phyloP scores from a whole-genome alignment of 1,140 invertebrate species.

The Drosophila nigrodunni region DNA sequence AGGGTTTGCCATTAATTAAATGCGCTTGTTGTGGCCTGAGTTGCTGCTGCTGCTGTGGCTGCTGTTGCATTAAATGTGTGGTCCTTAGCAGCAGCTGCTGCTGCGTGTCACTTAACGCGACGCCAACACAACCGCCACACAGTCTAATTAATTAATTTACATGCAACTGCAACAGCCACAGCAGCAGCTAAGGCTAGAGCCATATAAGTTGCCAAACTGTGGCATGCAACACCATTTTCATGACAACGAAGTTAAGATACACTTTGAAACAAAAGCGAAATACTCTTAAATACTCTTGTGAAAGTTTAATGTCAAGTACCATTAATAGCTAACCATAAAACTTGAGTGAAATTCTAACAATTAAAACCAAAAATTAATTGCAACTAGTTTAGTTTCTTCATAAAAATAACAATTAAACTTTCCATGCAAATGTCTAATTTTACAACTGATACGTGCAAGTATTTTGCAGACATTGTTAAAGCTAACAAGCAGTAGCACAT shows the following conservation, averaged over 20 bases:
- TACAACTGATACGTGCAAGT: background rate
- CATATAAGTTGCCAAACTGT: conserved; percentile 61
- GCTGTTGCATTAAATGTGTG: conserved; percentile 40
- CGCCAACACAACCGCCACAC: conserved; percentile 59
- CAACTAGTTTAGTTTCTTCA: background rate
- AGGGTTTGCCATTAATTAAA: conserved; percentile 78
- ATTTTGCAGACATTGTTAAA: conserved; percentile 4
- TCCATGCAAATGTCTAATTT: conserved; percentile 9
- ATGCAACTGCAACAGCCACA: conserved; percentile 45
- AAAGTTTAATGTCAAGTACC: conserved; percentile 7
- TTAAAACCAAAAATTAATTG: background rate
- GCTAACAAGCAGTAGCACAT: background rate
- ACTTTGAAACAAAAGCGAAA: background rate
- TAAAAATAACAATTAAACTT: conserved; percentile 17
- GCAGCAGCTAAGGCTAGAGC: conserved; percentile 21
- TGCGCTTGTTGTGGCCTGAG: conserved; percentile 53
- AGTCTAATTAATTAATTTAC: conserved; percentile 80
- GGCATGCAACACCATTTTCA: conserved; percentile 50
- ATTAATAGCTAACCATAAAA: background rate
- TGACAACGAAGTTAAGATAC: conserved; percentile 8
- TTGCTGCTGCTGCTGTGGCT: background rate
- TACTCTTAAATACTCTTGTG: background rate
- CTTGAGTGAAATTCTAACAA: conserved; percentile 36
- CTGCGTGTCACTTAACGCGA: conserved; percentile 39
- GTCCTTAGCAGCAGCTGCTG: conserved; percentile 45